phyloP scores from a whole-genome alignment of 2,113 vertebrate species.

The Macrotus californicus region DNA sequence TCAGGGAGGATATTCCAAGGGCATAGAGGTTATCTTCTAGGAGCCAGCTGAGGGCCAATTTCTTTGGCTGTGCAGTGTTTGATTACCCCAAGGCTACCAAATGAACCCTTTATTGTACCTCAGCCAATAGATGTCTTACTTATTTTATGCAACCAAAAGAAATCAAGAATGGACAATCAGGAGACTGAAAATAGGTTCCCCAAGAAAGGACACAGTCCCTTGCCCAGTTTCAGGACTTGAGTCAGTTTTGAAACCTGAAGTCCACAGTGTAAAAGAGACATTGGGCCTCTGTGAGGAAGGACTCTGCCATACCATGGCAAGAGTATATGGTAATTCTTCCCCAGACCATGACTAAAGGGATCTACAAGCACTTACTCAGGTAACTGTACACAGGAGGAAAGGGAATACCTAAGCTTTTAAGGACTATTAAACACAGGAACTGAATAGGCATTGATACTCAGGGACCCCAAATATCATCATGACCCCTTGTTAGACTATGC shows the following conservation, averaged over 20 bases:
- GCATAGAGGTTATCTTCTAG: not conserved
- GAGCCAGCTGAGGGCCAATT: not conserved
- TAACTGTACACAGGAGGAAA: not conserved
- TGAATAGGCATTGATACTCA: not conserved
- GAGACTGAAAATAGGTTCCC: not conserved
- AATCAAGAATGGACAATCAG: not conserved
- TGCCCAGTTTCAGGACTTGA: not conserved
- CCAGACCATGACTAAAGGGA: not conserved
- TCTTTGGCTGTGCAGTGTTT: not conserved
- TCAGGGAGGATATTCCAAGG: not conserved
- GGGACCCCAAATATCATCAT: not conserved
- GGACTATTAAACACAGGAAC: not conserved
- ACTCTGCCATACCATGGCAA: not conserved
- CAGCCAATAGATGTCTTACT: not conserved
- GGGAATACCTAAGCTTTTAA: not conserved
- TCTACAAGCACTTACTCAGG: not conserved
- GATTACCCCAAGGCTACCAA: not conserved
- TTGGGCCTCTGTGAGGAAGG: not conserved
- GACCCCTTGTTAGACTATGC: not conserved
- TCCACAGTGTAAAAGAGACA: not conserved
- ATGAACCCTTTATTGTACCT: not conserved
- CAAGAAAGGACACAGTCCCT: not conserved
- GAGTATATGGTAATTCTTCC: not conserved
- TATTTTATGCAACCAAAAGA: not conserved
- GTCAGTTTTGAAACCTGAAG: not conserved